Conservation (phyloP, 2,888 invertebrate species). For the Malthinus seriepunctatus region DNA sequence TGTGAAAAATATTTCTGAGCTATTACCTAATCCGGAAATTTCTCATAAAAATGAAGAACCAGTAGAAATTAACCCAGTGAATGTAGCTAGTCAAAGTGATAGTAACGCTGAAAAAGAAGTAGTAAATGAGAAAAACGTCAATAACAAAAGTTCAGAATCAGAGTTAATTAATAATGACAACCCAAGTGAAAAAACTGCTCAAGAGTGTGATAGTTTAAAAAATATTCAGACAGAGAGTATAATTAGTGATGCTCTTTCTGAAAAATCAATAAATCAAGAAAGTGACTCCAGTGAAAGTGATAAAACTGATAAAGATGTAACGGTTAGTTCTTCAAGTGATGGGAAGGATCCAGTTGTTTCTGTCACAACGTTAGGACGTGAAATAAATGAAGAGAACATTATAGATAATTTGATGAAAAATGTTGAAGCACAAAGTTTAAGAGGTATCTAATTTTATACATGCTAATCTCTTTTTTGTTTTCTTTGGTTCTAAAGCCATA, state of each 20-base stretch:
- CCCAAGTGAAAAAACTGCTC: background rate
- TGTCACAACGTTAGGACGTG: too few species aligned
- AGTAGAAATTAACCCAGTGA: background rate
- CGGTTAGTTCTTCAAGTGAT: background rate
- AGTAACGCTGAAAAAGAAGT: background rate
- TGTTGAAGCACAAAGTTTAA: background rate
- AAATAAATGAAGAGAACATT: constrained; percentile 12
- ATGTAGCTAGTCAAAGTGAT: background rate
- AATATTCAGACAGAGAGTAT: background rate
- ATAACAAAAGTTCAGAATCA: too few species aligned
- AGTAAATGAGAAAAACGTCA: too few species aligned
- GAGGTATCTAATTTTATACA: too few species aligned
- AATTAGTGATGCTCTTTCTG: background rate
- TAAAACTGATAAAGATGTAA: background rate
- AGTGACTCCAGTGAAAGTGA: background rate
- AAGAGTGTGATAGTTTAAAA: background rate
- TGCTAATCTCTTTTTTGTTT: too few species aligned
- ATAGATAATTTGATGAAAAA: constrained; percentile 12
- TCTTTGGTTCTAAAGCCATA: too few species aligned
- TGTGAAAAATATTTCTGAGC: constrained; percentile 17
- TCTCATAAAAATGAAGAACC: constrained; percentile 25
- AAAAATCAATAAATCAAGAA: background rate
- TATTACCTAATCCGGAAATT: constrained; percentile 16
- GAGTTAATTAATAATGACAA: background rate
- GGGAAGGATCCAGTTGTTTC: too few species aligned